phyloP scores from a whole-genome alignment of 2,797 vertebrate species.

The Rhinoraja longicauda region DNA sequence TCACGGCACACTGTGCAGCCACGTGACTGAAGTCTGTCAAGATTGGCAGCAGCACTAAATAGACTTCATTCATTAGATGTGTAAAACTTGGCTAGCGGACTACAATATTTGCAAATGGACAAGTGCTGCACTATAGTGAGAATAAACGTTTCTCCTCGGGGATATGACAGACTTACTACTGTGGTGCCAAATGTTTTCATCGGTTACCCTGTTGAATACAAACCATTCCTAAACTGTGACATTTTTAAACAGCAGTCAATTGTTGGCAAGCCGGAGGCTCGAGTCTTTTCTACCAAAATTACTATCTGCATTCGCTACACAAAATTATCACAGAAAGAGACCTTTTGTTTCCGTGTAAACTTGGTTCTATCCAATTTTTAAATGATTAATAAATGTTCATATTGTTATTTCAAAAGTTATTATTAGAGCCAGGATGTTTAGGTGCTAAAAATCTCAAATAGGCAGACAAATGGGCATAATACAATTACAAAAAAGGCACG shows the following conservation, averaged over 20 bases:
- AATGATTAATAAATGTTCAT: background rate
- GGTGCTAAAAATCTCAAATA: too few species aligned
- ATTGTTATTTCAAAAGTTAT: background rate
- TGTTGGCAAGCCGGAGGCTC: background rate
- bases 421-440: too few species aligned
- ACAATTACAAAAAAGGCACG: too few species aligned
- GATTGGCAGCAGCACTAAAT: conserved; percentile 40
- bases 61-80: conserved; percentile 43
- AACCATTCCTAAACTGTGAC: conserved; percentile 43
- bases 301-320: background rate
- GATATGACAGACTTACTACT: conserved; percentile 45
- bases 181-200: conserved; percentile 43
- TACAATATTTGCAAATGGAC: conserved; percentile 18
- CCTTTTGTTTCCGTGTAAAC: background rate
- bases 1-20: background rate
- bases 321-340: too few species aligned
- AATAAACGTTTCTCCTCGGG: conserved; percentile 43
- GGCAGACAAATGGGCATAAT: too few species aligned
- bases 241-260: background rate
- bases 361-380: background rate
- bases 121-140: conserved; percentile 31
- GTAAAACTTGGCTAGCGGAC: conserved; percentile 43
- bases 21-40: conserved; percentile 24
- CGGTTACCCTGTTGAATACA: conserved; percentile 42
- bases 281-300: background rate